Base-by-base conservation (phyloP, 2,888 invertebrate species). In the Idaea straminata region DNA sequence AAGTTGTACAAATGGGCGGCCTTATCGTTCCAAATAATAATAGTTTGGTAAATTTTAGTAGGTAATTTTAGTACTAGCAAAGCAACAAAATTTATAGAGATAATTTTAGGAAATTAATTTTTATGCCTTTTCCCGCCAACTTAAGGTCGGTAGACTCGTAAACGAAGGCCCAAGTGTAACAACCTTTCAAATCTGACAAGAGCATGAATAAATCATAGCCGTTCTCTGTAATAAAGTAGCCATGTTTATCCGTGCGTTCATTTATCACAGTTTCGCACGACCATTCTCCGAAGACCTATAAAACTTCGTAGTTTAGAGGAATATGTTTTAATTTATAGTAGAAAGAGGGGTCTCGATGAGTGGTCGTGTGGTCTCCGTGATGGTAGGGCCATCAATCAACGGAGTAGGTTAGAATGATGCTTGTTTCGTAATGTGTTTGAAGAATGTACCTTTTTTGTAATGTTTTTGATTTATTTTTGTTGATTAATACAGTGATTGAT, bases 201-300 rank as follows among this genome's bases (percentile, higher is more conserved):
- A 82, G 81, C 82, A 87, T 90, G 88, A 91, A 91, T 92, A 92
- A 92, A 92, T 92, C 91, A 91, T 89, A 86, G 84, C 84, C 82
- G 81, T 85, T 83, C 83, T 80, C 83, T 86, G 87, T 90, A 91
- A 91, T 91, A 91, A 91, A 91, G 91, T 91, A 88, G 90, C 89
- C 83, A 84, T 89, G 89, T 89, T 89, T 90, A 89, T 90, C 86
- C 86, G 81, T 77, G 80, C 82, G 80, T 82, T 86, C 91, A 89
- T 92, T 90, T 87, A 92, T 92, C 91, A 92, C 81, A 78, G 83
- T 84, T 84, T 82, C 80, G 81, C 81, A 71, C 73, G 79, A 66
- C 90, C 85, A 86, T 64, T 70, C 7, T 69, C 72, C 57, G 63
- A 58, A 75, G 89, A 81, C 71, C 86, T 69, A 69, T 71, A 67